These are phyloP conservation scores for Champsocephalus gunnari DNA, from an alignment of 2,797 vertebrate species.

Conservation along the genomic window DNA sequence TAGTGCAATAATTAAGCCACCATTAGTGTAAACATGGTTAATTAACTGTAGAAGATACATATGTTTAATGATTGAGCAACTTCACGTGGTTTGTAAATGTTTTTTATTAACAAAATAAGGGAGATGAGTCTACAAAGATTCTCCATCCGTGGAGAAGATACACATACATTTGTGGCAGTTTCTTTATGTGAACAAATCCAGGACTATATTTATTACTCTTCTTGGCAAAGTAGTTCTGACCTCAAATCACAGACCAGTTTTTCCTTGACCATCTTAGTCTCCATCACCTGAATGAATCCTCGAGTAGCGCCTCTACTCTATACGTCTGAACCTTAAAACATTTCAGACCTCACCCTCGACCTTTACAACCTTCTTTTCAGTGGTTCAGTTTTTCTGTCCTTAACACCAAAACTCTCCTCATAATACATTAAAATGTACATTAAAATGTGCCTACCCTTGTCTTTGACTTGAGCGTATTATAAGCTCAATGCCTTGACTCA, in stretches of 20 bases:
- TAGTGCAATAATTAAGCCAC: neutral
- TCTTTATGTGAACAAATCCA: constrained; percentile 65
- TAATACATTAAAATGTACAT: constrained; percentile 78
- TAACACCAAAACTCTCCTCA: constrained; percentile 46
- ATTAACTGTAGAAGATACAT: neutral
- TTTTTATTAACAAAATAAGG: constrained; percentile 91
- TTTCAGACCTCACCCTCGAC: constrained; percentile 29
- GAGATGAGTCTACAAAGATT: constrained; percentile 87
- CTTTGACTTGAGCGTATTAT: constrained; percentile 50
- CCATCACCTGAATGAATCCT: constrained; percentile 28
- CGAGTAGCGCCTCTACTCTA: constrained; percentile 18
- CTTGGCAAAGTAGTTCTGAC: constrained; percentile 57
- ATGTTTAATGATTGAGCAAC: constrained; percentile 11
- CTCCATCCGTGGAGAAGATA: constrained; percentile 75
- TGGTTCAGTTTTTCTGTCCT: constrained; percentile 31
- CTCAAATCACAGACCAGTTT: constrained; percentile 44
- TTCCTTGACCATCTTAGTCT: constrained; percentile 12
- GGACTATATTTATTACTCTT: constrained; percentile 40
- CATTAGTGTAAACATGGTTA: neutral
- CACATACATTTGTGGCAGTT: constrained; percentile 78
- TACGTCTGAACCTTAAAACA: constrained; percentile 25
- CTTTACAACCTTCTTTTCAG: constrained; percentile 37
- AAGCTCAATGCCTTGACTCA: constrained; percentile 52
- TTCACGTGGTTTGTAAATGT: constrained; percentile 76
- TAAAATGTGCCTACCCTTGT: constrained; percentile 68